Evolutionary conservation across 2,797 vertebrate genomes (phyloP), one percentile per base, ranked within the genome.

Genomic region (Diplodus puntazzo): DNA sequence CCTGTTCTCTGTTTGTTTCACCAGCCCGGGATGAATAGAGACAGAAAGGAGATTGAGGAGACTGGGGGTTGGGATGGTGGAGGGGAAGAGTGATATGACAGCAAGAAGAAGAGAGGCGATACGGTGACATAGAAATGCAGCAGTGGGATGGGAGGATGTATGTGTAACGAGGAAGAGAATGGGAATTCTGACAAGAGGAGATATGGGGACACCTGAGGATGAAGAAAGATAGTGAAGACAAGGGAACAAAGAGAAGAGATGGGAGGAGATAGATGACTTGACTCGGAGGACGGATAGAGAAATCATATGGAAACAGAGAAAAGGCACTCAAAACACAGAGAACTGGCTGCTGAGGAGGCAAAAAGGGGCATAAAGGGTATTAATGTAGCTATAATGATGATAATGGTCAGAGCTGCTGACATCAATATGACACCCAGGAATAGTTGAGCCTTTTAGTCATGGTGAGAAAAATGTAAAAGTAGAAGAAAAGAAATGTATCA

Each of bases 1-100:
- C 27, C 23, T 25, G 4, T 43, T 64, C 73, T 52, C 39, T 30
- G 72, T 88, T 84, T 87, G 75, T 83, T 79, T 87, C 86, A 83
- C 48, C 71, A 27, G 73, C 76, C 75, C 74, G 48, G 64, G 83
- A 48, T 77, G 67, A 77, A 74, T 12, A 54, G 61, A 60, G 62
- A 77, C 23, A 62, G 46, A 71, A 53, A 39, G 53, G 7, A 75
- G 34, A 71, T 21, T 10, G 55, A 70, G 66, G n/a, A 59, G 58
- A 54, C 18, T 27, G 14, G 23, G 39, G 25, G 27, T 34, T 34
- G 30, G 30, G 30, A 3, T 1, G 30, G 5, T 34, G 34, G 58
- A 4, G 55, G 59, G 75, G 61, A 27, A 53, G 50, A 70, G 54
- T 21, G 62, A 76, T 63, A 30, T 14, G 66, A 69, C 62, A 64